Conservation (phyloP, 2,113 vertebrate genomes). For the Bothrops jararaca region DNA sequence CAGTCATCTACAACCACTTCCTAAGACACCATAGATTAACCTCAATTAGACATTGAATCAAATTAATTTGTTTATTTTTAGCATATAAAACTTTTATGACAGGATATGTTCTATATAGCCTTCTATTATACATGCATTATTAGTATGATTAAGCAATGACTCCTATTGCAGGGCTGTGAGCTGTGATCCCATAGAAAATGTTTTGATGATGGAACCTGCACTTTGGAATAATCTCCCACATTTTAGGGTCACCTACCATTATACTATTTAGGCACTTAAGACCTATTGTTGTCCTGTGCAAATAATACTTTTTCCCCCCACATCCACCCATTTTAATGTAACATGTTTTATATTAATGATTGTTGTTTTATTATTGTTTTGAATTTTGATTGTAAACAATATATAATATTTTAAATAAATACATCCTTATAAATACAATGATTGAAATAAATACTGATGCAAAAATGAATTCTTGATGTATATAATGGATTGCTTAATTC, state of each 20-base stretch:
- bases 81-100: background rate
- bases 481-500: background rate
- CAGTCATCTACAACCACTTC: background rate
- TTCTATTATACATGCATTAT: background rate
- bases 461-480: background rate
- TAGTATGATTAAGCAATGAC: background rate
- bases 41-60: background rate
- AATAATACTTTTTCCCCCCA: background rate
- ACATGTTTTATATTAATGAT: background rate
- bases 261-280: background rate
- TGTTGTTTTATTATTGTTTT: background rate
- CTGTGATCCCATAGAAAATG: background rate
- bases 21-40: constrained; percentile 5
- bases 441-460: background rate
- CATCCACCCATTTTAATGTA: background rate
- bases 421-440: background rate
- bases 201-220: background rate
- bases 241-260: background rate
- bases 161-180: background rate
- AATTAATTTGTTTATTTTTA: background rate
- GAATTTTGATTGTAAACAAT: background rate
- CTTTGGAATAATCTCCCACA: background rate
- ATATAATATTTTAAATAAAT: background rate
- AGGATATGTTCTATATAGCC: background rate
- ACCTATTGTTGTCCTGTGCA: background rate